These are phyloP conservation scores for Prinia subflava DNA, from an alignment of 2,113 vertebrate genomes.

Conservation along the genomic window DNA sequence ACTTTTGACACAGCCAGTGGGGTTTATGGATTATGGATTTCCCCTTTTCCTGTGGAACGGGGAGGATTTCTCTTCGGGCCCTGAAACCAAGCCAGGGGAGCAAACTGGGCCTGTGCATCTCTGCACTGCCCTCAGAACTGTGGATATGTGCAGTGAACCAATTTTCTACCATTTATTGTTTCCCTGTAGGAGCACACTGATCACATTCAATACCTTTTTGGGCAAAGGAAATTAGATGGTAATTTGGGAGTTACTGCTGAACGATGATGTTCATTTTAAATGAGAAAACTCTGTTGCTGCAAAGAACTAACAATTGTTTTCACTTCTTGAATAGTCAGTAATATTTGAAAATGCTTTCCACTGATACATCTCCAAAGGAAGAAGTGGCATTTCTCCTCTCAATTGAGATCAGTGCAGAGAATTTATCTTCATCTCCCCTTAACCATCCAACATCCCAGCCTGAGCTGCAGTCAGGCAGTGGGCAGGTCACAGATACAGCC, in stretches of 20 bases:
- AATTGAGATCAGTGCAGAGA: not conserved
- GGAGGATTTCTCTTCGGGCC: not conserved
- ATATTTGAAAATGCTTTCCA: not conserved
- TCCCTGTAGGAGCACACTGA: not conserved
- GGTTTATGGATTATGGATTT: not conserved
- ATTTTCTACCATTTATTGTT: not conserved
- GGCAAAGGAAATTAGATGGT: not conserved
- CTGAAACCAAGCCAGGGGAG: not conserved
- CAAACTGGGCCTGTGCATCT: not conserved
- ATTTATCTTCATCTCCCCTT: not conserved
- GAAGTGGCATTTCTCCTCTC: not conserved
- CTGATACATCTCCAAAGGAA: not conserved
- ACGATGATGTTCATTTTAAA: not conserved
- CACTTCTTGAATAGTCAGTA: not conserved
- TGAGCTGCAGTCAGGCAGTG: not conserved
- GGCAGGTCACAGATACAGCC: not conserved
- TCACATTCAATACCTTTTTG: not conserved
- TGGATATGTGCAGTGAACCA: not conserved
- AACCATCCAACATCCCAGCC: not conserved
- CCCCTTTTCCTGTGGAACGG: not conserved
- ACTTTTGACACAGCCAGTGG: not conserved
- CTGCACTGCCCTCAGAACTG: not conserved
- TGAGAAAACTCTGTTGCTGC: not conserved
- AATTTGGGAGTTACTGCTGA: slow-evolving; percentile 8
- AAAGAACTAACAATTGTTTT: not conserved